phyloP scores from a whole-genome alignment of 2,888 invertebrate genomes.

The Pemphredon lugubris region DNA sequence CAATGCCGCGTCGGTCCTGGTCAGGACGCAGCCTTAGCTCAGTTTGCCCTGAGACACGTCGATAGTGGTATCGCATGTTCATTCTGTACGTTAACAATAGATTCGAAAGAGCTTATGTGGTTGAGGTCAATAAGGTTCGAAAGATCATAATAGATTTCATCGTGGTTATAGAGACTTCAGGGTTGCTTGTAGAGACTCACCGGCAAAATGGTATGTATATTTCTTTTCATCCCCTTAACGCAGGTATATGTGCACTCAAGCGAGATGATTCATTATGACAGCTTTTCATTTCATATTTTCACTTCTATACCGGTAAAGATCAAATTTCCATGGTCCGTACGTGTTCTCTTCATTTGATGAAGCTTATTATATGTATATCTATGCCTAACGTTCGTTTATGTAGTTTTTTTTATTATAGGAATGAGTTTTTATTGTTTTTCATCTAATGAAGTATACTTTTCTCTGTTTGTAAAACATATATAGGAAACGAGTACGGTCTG shows the following conservation, averaged over 20 bases:
- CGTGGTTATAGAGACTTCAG: conserved; percentile 44
- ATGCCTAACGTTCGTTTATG: background rate
- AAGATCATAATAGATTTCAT: conserved; percentile 57
- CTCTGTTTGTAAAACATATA: no score
- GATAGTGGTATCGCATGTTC: conserved; percentile 70
- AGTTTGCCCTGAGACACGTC: conserved; percentile 75
- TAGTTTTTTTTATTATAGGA: no score
- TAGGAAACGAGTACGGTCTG: no score
- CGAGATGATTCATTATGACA: conserved; percentile 79
- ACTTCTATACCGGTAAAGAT: conserved; percentile 58
- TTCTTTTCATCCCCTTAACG: conserved; percentile 60
- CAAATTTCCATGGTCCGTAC: conserved; percentile 55
- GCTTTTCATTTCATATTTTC: conserved; percentile 79
- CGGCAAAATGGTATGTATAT: conserved; percentile 77
- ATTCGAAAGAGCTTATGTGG: conserved; percentile 40
- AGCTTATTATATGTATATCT: background rate
- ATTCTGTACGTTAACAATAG: conserved; percentile 57
- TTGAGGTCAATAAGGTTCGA: conserved; percentile 44
- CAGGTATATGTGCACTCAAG: conserved; percentile 76
- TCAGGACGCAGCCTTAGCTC: conserved; percentile 78
- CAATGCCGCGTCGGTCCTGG: conserved; percentile 77
- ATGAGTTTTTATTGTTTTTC: no score
- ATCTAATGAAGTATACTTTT: no score
- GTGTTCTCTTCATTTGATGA: background rate
- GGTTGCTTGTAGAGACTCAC: conserved; percentile 37